phyloP scores from a whole-genome alignment of 2,888 invertebrate genomes.

The Azorinus chamasolen region DNA sequence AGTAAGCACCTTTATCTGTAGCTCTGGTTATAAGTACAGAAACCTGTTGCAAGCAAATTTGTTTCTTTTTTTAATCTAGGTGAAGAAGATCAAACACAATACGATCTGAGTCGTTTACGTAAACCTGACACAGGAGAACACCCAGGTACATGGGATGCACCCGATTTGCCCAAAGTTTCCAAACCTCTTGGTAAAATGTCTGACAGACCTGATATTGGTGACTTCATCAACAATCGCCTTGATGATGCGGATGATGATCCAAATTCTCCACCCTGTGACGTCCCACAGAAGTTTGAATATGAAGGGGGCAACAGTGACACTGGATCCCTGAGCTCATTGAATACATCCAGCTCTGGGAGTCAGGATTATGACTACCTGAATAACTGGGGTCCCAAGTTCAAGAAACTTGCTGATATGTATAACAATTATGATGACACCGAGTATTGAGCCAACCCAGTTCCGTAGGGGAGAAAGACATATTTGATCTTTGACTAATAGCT shows the following conservation, averaged over 20 bases:
- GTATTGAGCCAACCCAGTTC: too few relatives aligned
- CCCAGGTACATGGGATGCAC: constrained; percentile 46
- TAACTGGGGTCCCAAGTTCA: constrained; percentile 98
- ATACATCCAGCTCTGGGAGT: constrained; percentile 92
- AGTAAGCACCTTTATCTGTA: too few relatives aligned
- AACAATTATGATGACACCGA: constrained; percentile 67
- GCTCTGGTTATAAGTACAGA: too few relatives aligned
- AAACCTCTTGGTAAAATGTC: constrained; percentile 66
- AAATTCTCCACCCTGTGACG: constrained; percentile 99
- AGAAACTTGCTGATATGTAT: constrained; percentile 98
- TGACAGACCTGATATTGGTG: constrained; percentile 90
- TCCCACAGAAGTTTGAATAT: constrained; percentile 98
- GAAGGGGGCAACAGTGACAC: constrained; percentile 98
- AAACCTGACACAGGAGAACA: constrained; percentile 89
- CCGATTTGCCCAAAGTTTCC: constrained; percentile 34
- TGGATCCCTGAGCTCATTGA: constrained; percentile 97
- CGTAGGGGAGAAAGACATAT: too few relatives aligned
- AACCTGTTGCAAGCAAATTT: constrained; percentile 83
- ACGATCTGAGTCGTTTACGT: constrained; percentile 98
- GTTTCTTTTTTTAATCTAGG: constrained; percentile 65
- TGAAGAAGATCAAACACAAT: constrained; percentile 99
- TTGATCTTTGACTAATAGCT: too few relatives aligned
- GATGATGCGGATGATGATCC: constrained; percentile 98
- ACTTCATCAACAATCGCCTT: constrained; percentile 98
- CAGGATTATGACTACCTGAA: constrained; percentile 99